phyloP scores from a whole-genome alignment of 2,797 vertebrate genomes.

The Salmo trutta region DNA sequence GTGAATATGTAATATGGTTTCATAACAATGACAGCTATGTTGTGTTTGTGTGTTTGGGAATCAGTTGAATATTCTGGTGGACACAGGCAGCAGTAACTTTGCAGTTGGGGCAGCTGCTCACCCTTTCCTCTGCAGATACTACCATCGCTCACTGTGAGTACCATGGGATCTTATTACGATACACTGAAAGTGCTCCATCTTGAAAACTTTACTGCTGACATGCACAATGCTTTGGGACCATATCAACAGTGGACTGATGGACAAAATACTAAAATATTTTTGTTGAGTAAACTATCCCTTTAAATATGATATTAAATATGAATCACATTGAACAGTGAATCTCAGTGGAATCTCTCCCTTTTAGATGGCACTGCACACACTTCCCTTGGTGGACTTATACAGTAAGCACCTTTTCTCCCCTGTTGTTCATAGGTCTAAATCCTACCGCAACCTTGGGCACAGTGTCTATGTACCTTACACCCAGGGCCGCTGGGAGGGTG shows the following conservation, averaged over 20 bases:
- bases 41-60: conserved; percentile 2
- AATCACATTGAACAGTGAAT: no score
- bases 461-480: conserved; percentile 98
- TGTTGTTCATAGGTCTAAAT: conserved; percentile 75
- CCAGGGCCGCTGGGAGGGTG: conserved; percentile 98
- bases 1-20: background rate
- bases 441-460: conserved; percentile 88
- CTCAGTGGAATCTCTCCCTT: no score
- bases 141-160: conserved; percentile 94
- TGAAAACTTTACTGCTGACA: no score
- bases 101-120: conserved; percentile 95
- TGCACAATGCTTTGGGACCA: no score
- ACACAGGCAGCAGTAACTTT: conserved; percentile 98
- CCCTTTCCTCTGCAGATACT: conserved; percentile 92
- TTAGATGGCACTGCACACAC: background rate
- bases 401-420: background rate
- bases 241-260: no score
- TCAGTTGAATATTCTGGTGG: conserved; percentile 95
- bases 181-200: no score
- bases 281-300: no score
- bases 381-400: background rate
- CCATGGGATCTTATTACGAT: no score
- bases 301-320: no score
- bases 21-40: background rate
- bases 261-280: no score